A percentile compares a stretch with the other conserved stretches of the same genome.
These are phyloP conservation scores for Pammene fasciana DNA, from an alignment of 2,888 invertebrate genomes.

Conservation along the genomic window DNA sequence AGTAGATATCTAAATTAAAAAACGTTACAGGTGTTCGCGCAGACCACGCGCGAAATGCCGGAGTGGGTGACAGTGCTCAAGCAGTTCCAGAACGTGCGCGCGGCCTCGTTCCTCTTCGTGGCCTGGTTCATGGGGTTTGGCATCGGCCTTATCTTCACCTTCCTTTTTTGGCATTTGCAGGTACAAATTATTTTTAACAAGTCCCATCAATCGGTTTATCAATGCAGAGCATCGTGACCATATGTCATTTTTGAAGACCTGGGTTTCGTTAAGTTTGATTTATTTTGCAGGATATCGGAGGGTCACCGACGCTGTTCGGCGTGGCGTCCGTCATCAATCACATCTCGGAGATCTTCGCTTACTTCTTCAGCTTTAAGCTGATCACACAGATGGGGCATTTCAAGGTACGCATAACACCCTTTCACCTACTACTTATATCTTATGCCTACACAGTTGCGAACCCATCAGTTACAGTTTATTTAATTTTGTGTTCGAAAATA, in stretches of 20 bases:
- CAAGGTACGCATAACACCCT: slow-evolving; percentile 85
- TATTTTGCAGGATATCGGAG: slow-evolving; percentile 92
- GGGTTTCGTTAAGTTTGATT: neutral
- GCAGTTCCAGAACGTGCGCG: slow-evolving; percentile 95
- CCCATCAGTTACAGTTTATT: too few relatives aligned
- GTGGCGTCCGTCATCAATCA: slow-evolving; percentile 99
- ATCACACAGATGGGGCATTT: slow-evolving; percentile 98
- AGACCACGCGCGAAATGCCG: slow-evolving; percentile 94
- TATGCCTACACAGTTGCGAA: too few relatives aligned
- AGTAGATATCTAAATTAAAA: too few relatives aligned
- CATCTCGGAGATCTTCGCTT: slow-evolving; percentile 98
- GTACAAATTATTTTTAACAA: neutral
- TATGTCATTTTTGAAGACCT: neutral
- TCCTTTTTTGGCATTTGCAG: slow-evolving; percentile 96
- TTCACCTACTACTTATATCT: neutral
- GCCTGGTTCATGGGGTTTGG: slow-evolving; percentile 99
- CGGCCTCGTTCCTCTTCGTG: slow-evolving; percentile 96
- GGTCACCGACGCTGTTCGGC: slow-evolving; percentile 98
- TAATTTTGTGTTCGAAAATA: too few relatives aligned
- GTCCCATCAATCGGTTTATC: too few relatives aligned
- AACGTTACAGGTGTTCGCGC: slow-evolving; percentile 87
- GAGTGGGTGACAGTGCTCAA: slow-evolving; percentile 97
- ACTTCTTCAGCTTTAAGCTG: slow-evolving; percentile 98
- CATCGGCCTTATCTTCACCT: slow-evolving; percentile 98
- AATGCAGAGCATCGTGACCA: too few relatives aligned